phyloP scores from a whole-genome alignment of 1,140 invertebrate genomes.

The Drosophila ohnishii region DNA sequence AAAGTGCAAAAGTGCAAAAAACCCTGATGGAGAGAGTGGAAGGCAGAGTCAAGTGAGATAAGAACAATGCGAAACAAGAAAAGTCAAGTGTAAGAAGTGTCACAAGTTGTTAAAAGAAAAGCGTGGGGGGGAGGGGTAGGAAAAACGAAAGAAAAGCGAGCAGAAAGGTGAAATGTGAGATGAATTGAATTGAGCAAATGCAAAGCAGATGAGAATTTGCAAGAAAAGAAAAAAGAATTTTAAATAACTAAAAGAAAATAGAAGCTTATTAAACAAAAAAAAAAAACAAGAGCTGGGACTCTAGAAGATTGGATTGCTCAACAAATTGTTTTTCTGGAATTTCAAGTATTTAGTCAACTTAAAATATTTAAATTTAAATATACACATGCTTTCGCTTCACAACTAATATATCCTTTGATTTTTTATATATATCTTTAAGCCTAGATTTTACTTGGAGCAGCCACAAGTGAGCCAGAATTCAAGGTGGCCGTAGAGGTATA shows the following conservation, averaged over 20 bases:
- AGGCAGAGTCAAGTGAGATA: constrained; percentile 27
- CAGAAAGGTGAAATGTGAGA: constrained; percentile 39
- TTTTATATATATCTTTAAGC: not conserved
- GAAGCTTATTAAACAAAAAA: not conserved
- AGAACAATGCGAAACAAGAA: constrained; percentile 55
- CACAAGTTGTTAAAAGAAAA: constrained; percentile 34
- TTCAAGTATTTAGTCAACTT: no score
- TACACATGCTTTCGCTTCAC: no score
- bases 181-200: constrained; percentile 47
- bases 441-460: constrained; percentile 5
- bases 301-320: not conserved
- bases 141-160: not conserved
- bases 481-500: constrained; percentile 13
- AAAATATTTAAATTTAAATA: not conserved
- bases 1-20: constrained; percentile 64
- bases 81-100: constrained; percentile 64
- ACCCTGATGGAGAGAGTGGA: constrained; percentile 6
- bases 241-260: not conserved
- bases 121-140: not conserved
- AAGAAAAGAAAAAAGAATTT: not conserved
- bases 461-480: constrained; percentile 24
- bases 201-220: constrained; percentile 23
- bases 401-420: not conserved
- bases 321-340: not conserved
- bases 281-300: no score